phyloP scores from a whole-genome alignment of 1,140 invertebrate genomes.

The Drosophila kurseongensis region DNA sequence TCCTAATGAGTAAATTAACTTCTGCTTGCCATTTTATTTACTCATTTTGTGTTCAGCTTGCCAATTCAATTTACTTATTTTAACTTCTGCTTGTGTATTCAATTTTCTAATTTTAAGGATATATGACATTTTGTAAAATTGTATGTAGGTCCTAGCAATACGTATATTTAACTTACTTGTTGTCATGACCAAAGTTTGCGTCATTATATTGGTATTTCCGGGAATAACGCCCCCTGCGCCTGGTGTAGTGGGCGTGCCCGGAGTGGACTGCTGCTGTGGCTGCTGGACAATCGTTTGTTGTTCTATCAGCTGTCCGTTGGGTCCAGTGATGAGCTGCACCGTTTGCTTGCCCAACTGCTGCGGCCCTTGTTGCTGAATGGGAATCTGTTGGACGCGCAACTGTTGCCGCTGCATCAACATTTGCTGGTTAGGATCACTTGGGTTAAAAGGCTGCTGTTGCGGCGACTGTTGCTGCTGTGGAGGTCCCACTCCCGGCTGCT shows the following conservation, averaged over 20 bases:
- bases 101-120: too few species aligned
- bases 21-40: too few species aligned
- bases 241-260: constrained; percentile 61
- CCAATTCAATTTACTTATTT: too few species aligned
- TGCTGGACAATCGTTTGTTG: constrained; percentile 86
- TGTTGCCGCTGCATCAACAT: constrained; percentile 83
- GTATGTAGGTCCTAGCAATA: neutral
- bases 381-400: constrained; percentile 86
- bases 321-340: constrained; percentile 84
- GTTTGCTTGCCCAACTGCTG: constrained; percentile 85
- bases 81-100: too few species aligned
- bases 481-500: constrained; percentile 43
- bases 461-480: constrained; percentile 58
- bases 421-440: constrained; percentile 79
- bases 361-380: constrained; percentile 85
- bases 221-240: constrained; percentile 34
- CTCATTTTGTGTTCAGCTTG: too few species aligned
- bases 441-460: constrained; percentile 51
- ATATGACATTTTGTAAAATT: too few species aligned
- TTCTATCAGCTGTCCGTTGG: constrained; percentile 78
- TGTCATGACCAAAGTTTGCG: constrained; percentile 86
- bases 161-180: constrained; percentile 66
- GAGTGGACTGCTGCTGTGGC: constrained; percentile 80
- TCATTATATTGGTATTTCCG: constrained; percentile 59
- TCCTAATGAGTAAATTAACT: too few species aligned